Evolutionary conservation across 1,140 invertebrate species (phyloP), one percentile per base, ranked within the genome.

Genomic region (Hyposmocoma kahamanoa): DNA sequence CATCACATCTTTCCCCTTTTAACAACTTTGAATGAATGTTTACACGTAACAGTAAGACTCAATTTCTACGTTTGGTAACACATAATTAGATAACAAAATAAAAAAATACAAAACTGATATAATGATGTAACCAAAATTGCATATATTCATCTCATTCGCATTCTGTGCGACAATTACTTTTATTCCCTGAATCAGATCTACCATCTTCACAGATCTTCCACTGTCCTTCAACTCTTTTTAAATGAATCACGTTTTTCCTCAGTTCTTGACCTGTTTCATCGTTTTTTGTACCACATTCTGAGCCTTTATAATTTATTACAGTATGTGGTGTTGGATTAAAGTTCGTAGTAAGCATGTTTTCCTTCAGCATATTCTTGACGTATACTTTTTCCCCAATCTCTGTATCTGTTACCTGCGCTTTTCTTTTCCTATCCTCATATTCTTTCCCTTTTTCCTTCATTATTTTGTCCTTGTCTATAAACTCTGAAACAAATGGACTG

Each of bases 321-420:
- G 34, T 44, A 24, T 44, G 42, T n/a, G 49, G 22, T 17, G 30
- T 39, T 19, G 21, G 10, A 15, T 44, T 19, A 28, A 19, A 51
- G 3, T 10, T 22, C 17, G 22, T 1, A 6, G 5, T 30, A 0
- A 51, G 19, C 41, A 47, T 53, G 19, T 41, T 42, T 2, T 53
- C 38, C 26, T 17, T 28, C 1, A 26, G 15, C 18, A 53, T 22
- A 18, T 53, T 47, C 34, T 53, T 53, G 1, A 53, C 43, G 34
- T 47, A 47, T 5, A 53, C 43, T 47, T 53, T 53, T 2, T 53
- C 44, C 10, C 51, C 51, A 13, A 18, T 10, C 24, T 13, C 38
- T 1, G 47, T 19, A 0, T 47, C 38, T 26, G 2, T 11, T 10
- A 41, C 19, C n/a, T 22, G 19, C 1, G 43, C 50, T 47, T 42